A percentile compares a stretch with the other conserved stretches of the same genome.
These are phyloP conservation scores for Trididemnum clinides DNA, from an alignment of 23 tunicate species.

Conservation along the genomic window DNA sequence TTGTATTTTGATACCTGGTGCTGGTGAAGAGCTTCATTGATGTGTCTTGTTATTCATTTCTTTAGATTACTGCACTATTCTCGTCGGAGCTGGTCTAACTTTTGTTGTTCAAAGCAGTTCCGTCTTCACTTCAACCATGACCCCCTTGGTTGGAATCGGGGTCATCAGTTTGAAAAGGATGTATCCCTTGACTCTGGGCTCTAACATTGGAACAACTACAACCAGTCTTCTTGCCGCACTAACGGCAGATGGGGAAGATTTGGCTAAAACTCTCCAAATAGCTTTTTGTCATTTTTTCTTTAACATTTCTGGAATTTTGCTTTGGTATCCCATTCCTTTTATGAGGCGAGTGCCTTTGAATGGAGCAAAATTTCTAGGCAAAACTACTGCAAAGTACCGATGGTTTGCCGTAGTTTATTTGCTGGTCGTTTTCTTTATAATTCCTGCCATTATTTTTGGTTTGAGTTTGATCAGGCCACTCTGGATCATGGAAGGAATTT, in stretches of 20 bases:
- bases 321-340: conserved; percentile 90
- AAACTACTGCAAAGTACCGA: conserved; percentile 82
- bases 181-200: conserved; percentile 88
- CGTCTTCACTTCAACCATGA: conserved; percentile 87
- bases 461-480: conserved; percentile 47
- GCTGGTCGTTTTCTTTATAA: conserved; percentile 48
- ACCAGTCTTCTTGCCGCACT: conserved; percentile 72
- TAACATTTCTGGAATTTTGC: conserved; percentile 72
- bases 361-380: conserved; percentile 70
- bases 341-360: conserved; percentile 66
- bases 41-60: too few relatives aligned
- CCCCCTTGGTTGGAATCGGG: conserved; percentile 99
- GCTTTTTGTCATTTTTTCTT: conserved; percentile 86
- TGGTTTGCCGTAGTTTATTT: conserved; percentile 88
- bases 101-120: conserved; percentile 97
- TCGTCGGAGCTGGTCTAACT: conserved; percentile 92
- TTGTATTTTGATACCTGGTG: too few relatives aligned
- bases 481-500: conserved; percentile 52
- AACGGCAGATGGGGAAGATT: conserved; percentile 47
- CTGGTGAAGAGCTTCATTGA: too few relatives aligned
- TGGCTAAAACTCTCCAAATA: conserved; percentile 53
- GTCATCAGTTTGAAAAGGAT: conserved; percentile 91
- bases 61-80: conserved; percentile 79
- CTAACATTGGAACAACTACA: conserved; percentile 95
- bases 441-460: conserved; percentile 61